Evolutionary conservation across 2,113 vertebrate genomes (phyloP), one percentile per base, ranked within the genome.

Genomic region (Apus apus): DNA sequence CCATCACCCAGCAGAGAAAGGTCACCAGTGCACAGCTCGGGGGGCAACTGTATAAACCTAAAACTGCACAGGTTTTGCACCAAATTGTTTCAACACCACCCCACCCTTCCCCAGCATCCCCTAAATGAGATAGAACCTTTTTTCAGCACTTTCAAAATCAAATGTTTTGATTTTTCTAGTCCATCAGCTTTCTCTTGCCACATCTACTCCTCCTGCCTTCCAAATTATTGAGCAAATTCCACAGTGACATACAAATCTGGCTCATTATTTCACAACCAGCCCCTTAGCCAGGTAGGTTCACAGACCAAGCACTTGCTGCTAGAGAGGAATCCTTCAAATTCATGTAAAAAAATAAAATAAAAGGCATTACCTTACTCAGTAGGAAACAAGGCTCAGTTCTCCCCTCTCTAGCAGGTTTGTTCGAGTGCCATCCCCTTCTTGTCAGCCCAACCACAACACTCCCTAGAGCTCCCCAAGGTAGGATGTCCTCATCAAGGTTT

Each of bases 381-480:
- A 54, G 61, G 8, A 84, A 53, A 19, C 4, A 57, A 53, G 26
- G 32, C 11, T 43, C 29, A 2, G 0, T 8, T 30, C 29, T 61
- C 34, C 6, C 30, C 50, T 60, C 32, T 40, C n/a, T 8, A 64
- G 5, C 29, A 77, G 6, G 1, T 43, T 11, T 8, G 66, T 32
- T 8, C 27, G 71, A 8, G 12, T 21, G 0, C 11, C 21, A 1
- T 3, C 29, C 9, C 12, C 3, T n/a, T 12, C 32, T 48, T 8
- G 0, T 13, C 21, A 56, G 20, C 13, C 65, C 82, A 76, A 21
- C 9, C 48, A 20, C 6, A 8, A 0, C 6, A 1, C 9, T n/a
- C 12, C 8, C 11, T 12, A n/a, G 34, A 20, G 32, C 25, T 62
- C 50, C 21, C 51, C 45, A 2, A 46, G 62, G 13, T 2, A 45